Conservation (phyloP, 2,113 vertebrate species). For the Mionectes macconnelli region DNA sequence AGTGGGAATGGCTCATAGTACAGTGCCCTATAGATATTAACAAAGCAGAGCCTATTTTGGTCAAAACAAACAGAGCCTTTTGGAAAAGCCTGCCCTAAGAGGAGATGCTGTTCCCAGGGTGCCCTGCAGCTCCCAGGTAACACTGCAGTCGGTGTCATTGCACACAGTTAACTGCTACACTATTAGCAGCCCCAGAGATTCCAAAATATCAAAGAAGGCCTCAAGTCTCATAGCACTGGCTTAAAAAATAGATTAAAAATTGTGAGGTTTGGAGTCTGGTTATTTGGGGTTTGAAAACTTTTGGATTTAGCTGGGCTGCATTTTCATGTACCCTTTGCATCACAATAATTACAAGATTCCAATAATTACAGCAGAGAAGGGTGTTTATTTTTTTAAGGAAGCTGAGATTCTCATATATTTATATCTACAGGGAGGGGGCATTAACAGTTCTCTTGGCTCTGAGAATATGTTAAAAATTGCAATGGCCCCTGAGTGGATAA, state of each 20-base stretch:
- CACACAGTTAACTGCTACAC: not conserved
- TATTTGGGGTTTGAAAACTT: not conserved
- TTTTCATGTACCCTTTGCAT: not conserved
- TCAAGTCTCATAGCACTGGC: not conserved
- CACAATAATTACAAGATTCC: not conserved
- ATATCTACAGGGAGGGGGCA: not conserved
- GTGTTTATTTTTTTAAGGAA: not conserved
- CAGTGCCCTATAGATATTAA: too few species aligned
- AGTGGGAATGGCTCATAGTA: fast-evolving
- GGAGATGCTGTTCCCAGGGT: not conserved
- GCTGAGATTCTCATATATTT: not conserved
- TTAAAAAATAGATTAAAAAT: not conserved
- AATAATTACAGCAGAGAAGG: not conserved
- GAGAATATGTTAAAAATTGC: not conserved
- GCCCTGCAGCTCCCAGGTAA: not conserved
- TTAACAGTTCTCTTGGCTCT: not conserved
- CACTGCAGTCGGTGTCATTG: not conserved
- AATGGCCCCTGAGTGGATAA: not conserved
- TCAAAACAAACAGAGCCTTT: not conserved
- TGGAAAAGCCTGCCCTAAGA: not conserved
- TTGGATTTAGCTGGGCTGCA: not conserved
- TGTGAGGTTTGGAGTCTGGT: not conserved
- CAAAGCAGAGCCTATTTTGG: not conserved
- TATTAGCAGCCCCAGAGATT: not conserved
- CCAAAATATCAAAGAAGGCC: not conserved